A percentile compares a stretch with the other conserved stretches of the same genome.
Evolutionary conservation across 2,888 invertebrate genomes (phyloP).

Genomic region (Tachina grossa): DNA sequence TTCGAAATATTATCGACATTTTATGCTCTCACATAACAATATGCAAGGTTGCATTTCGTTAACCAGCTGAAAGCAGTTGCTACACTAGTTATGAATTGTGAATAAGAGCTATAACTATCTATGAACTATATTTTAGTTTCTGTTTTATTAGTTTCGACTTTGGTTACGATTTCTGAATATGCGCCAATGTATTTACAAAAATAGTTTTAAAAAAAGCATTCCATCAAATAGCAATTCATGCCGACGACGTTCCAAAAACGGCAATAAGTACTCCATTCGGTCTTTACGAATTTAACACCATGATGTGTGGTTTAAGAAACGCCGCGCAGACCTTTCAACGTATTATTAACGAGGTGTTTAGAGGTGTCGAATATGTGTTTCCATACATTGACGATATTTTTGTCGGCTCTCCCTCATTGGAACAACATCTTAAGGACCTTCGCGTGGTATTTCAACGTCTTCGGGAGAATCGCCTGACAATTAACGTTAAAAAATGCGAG

Average conservation of each 20-base stretch:
- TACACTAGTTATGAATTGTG: too few relatives aligned
- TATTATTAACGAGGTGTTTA: neutral
- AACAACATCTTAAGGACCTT: neutral
- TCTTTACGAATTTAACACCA: neutral
- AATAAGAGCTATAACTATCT: too few relatives aligned
- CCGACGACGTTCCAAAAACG: neutral
- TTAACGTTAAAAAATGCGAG: neutral
- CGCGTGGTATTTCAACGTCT: neutral
- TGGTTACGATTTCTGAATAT: too few relatives aligned
- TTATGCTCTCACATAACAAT: too few relatives aligned
- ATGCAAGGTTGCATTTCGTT: too few relatives aligned
- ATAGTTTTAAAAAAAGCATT: neutral
- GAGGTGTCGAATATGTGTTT: neutral
- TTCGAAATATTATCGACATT: too few relatives aligned
- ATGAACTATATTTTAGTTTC: too few relatives aligned
- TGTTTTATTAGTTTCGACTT: too few relatives aligned
- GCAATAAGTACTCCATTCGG: neutral
- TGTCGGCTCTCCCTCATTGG: neutral
- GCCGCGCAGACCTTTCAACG: slow-evolving; percentile 1
- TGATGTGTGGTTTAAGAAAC: neutral
- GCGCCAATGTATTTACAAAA: slow-evolving; percentile 5
- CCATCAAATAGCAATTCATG: neutral
- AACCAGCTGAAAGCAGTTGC: too few relatives aligned
- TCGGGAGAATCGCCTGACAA: neutral
- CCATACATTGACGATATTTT: neutral